Conservation (phyloP, 2,797 vertebrate species). For the Dipus sagitta region DNA sequence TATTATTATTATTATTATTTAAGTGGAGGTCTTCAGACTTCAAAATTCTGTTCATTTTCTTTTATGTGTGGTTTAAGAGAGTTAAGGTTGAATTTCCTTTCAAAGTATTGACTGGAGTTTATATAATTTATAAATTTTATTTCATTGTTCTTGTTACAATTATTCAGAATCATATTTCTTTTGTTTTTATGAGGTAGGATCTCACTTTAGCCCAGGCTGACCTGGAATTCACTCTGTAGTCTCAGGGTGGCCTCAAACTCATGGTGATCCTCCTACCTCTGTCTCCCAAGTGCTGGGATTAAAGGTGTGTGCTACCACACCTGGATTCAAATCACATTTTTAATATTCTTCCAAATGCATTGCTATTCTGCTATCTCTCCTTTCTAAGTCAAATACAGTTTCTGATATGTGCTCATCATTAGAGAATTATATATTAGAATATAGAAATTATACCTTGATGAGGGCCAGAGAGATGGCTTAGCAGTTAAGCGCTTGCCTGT, state of each 20-base stretch:
- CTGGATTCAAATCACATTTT: too few species aligned
- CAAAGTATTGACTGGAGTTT: background rate
- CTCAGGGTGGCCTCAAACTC: too few species aligned
- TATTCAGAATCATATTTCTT: background rate
- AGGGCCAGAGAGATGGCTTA: too few species aligned
- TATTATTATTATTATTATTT: background rate
- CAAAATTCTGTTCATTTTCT: background rate
- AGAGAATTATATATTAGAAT: background rate
- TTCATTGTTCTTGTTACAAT: constrained; percentile 10
- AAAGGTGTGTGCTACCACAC: too few species aligned
- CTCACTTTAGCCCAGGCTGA: too few species aligned
- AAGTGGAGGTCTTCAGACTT: background rate
- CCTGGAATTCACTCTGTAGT: too few species aligned
- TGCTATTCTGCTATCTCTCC: background rate
- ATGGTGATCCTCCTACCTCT: too few species aligned
- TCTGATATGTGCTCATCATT: background rate
- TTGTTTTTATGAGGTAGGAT: background rate
- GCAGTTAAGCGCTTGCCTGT: too few species aligned
- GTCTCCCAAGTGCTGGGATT: too few species aligned
- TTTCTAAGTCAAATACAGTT: background rate
- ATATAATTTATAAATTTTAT: background rate
- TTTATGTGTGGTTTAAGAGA: background rate
- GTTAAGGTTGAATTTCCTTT: background rate
- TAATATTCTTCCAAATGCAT: background rate
- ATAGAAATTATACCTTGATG: background rate